These are phyloP conservation scores for Popillia japonica DNA, from an alignment of 1,140 invertebrate species.

Conservation along the genomic window DNA sequence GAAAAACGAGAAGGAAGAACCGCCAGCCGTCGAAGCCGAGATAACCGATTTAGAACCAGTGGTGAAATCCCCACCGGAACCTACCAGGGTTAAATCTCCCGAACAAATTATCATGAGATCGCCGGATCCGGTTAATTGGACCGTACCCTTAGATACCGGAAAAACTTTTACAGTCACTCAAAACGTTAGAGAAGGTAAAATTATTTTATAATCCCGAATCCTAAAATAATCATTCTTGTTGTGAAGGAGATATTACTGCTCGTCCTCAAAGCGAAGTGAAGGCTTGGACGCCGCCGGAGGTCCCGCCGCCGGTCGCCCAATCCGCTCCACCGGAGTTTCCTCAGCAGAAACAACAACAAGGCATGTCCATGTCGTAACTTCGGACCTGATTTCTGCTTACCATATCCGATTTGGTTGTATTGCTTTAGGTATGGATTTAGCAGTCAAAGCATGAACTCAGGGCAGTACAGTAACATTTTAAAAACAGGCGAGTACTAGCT, in stretches of 20 bases:
- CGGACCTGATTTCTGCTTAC: constrained; percentile 57
- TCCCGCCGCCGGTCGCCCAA: constrained; percentile 69
- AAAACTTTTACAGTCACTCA: constrained; percentile 92
- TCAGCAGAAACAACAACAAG: constrained; percentile 57
- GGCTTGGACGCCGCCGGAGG: constrained; percentile 70
- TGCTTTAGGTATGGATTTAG: constrained; percentile 61
- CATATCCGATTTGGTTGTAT: constrained; percentile 60
- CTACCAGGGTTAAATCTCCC: constrained; percentile 90
- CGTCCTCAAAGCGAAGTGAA: constrained; percentile 77
- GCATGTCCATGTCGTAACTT: constrained; percentile 55
- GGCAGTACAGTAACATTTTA: constrained; percentile 52
- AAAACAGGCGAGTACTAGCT: constrained; percentile 52
- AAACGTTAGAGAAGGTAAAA: constrained; percentile 84
- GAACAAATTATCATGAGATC: constrained; percentile 91
- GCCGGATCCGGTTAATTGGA: constrained; percentile 93
- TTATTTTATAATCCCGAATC: neutral
- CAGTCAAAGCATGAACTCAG: constrained; percentile 55
- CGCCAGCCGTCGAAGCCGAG: constrained; percentile 46
- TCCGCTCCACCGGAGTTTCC: constrained; percentile 72
- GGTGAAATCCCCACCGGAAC: constrained; percentile 89
- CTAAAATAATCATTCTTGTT: neutral
- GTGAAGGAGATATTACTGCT: constrained; percentile 58
- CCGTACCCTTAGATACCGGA: constrained; percentile 89
- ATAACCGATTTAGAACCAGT: constrained; percentile 63
- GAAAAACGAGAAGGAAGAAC: constrained; percentile 9